A percentile compares a stretch with the other conserved stretches of the same genome.
These are phyloP conservation scores for Orchesella flavescens DNA, from an alignment of 2,888 invertebrate species.

Conservation along the genomic window DNA sequence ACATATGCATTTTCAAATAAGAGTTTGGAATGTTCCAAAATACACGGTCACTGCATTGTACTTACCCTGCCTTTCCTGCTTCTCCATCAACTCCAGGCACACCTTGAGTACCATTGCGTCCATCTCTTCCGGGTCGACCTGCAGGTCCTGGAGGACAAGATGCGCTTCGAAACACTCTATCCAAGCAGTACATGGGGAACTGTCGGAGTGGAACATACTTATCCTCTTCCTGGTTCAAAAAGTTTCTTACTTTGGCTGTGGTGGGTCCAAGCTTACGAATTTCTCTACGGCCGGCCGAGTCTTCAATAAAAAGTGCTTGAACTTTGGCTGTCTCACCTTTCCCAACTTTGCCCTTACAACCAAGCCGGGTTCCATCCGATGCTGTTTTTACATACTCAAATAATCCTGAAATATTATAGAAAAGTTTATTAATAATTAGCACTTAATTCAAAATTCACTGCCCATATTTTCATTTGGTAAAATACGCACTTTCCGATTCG, in stretches of 20 bases:
- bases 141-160: slow-evolving; percentile 58
- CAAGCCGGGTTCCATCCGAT: slow-evolving; percentile 43
- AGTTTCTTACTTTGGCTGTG: slow-evolving; percentile 27
- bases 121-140: slow-evolving; percentile 24
- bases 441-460: not conserved
- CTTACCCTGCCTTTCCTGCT: slow-evolving; percentile 26
- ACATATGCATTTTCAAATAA: not conserved
- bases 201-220: slow-evolving; percentile 46
- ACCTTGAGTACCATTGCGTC: slow-evolving; percentile 38
- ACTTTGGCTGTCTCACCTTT: slow-evolving; percentile 46
- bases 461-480: not conserved
- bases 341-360: slow-evolving; percentile 50
- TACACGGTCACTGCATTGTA: not conserved
- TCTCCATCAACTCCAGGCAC: slow-evolving; percentile 18
- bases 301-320: slow-evolving; percentile 52
- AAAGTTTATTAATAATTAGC: not conserved
- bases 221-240: slow-evolving; percentile 25
- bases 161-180: slow-evolving; percentile 33
- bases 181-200: slow-evolving; percentile 51
- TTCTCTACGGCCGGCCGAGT: slow-evolving; percentile 35
- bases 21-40: not conserved
- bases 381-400: slow-evolving; percentile 60
- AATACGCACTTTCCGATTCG: slow-evolving; percentile 36
- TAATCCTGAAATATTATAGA: slow-evolving; percentile 30
- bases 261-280: slow-evolving; percentile 35